Evolutionary conservation across 2,797 vertebrate genomes (phyloP).

Genomic region (Gouania willdenowi): DNA sequence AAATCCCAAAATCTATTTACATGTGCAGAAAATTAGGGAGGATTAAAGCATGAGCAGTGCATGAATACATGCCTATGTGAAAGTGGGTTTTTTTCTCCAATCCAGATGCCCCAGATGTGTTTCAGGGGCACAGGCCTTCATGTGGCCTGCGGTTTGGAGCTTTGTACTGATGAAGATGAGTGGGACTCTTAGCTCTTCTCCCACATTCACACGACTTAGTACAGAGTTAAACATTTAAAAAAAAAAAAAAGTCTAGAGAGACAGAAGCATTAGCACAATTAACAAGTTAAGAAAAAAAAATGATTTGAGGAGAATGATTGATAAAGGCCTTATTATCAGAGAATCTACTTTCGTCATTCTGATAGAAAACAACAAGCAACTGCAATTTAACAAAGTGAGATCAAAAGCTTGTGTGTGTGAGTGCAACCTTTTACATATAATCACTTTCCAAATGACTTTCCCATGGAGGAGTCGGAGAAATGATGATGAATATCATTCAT

Average conservation of each 20-base stretch:
- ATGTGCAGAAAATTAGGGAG: too few relatives aligned
- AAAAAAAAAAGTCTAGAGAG: not conserved
- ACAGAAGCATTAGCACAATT: slow-evolving; percentile 3
- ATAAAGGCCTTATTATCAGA: slow-evolving; percentile 7
- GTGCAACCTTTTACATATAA: slow-evolving; percentile 17
- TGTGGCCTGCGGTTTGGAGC: slow-evolving; percentile 35
- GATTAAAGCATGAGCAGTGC: not conserved
- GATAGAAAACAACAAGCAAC: slow-evolving; percentile 10
- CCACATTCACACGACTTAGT: slow-evolving; percentile 18
- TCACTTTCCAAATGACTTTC: slow-evolving; percentile 12
- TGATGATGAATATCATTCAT: slow-evolving; percentile 48
- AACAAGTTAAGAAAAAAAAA: slow-evolving; percentile 6
- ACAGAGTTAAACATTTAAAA: slow-evolving; percentile 1
- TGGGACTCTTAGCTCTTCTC: slow-evolving; percentile 14
- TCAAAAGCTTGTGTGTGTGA: slow-evolving; percentile 25
- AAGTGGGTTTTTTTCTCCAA: not conserved
- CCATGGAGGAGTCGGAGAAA: slow-evolving; percentile 10
- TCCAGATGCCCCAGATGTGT: slow-evolving; percentile 51
- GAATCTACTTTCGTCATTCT: not conserved
- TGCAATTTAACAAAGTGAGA: slow-evolving; percentile 10
- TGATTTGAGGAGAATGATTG: not conserved
- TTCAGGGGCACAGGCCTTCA: slow-evolving; percentile 23
- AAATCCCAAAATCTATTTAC: too few relatives aligned
- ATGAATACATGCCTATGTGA: slow-evolving; percentile 6
- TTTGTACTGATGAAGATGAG: slow-evolving; percentile 22